These are phyloP conservation scores for Tiphia femorata DNA, from an alignment of 2,888 invertebrate genomes.

Conservation along the genomic window DNA sequence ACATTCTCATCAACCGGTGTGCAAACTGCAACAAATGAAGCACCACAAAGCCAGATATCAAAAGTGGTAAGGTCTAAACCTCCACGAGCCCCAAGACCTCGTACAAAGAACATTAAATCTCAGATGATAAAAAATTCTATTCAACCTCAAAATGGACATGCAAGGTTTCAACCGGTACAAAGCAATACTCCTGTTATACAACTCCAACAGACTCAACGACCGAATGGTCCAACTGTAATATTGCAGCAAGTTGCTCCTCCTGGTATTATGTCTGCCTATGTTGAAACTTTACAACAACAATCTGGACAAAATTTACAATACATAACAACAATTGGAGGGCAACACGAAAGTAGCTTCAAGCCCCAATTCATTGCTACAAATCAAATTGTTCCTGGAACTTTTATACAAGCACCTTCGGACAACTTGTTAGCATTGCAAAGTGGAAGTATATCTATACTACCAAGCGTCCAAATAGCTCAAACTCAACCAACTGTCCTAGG, in stretches of 20 bases:
- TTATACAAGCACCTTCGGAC: constrained; percentile 63
- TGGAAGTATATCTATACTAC: constrained; percentile 64
- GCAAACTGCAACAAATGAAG: constrained; percentile 37
- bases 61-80: constrained; percentile 51
- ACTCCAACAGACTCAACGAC: constrained; percentile 72
- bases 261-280: constrained; percentile 75
- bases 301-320: constrained; percentile 82
- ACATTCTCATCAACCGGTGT: constrained; percentile 41
- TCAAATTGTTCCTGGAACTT: constrained; percentile 62
- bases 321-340: constrained; percentile 78
- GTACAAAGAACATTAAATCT: constrained; percentile 54
- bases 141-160: constrained; percentile 43
- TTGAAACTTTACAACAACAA: constrained; percentile 79
- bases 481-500: constrained; percentile 63
- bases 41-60: constrained; percentile 41
- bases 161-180: constrained; percentile 58
- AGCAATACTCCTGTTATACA: constrained; percentile 73
- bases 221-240: constrained; percentile 76
- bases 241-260: constrained; percentile 77
- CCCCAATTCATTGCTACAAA: constrained; percentile 64
- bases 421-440: constrained; percentile 61
- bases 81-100: constrained; percentile 50
- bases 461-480: constrained; percentile 61
- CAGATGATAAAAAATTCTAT: constrained; percentile 50
- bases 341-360: constrained; percentile 64